Percentiles rank a stretch among this genome's conserved stretches.
Conservation (phyloP, 1,140 invertebrate genomes). For the Sycophaga agraensis region DNA sequence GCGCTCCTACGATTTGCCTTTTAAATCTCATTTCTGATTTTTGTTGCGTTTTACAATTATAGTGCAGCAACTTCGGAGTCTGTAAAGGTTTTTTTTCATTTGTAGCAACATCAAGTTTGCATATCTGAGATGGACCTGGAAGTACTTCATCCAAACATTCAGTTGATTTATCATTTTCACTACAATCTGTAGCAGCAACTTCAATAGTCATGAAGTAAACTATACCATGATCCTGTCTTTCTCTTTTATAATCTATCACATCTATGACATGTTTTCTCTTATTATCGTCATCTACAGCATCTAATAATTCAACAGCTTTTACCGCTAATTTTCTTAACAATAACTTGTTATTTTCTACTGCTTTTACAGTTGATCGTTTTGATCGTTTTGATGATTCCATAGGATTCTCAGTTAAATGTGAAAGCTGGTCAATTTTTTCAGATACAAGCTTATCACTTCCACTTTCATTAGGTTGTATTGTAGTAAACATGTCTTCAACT, state of each 20-base stretch:
- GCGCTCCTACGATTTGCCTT: conserved; percentile 33
- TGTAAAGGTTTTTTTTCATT: conserved; percentile 32
- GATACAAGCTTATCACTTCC: conserved; percentile 28
- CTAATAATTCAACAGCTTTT: conserved; percentile 50
- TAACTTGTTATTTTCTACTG: conserved; percentile 32
- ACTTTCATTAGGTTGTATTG: conserved; percentile 27
- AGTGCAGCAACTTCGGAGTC: conserved; percentile 35
- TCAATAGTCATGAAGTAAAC: conserved; percentile 18
- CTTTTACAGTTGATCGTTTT: conserved; percentile 16
- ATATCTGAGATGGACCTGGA: conserved; percentile 35
- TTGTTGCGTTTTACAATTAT: conserved; percentile 30
- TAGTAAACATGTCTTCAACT: conserved; percentile 6
- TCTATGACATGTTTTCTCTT: conserved; percentile 49
- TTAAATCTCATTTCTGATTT: conserved; percentile 12
- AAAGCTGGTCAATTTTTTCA: background rate
- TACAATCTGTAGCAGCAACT: conserved; percentile 22
- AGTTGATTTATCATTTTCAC: conserved; percentile 19
- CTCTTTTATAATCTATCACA: conserved; percentile 39
- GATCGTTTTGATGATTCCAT: conserved; percentile 6
- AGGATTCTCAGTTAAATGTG: background rate
- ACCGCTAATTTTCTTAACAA: conserved; percentile 47
- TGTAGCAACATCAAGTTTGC: conserved; percentile 36
- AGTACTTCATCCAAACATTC: conserved; percentile 36
- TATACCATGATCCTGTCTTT: conserved; percentile 30
- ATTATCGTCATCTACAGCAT: conserved; percentile 50